Conservation (phyloP, 1,140 invertebrate genomes). For the Heliconius nattereri region DNA sequence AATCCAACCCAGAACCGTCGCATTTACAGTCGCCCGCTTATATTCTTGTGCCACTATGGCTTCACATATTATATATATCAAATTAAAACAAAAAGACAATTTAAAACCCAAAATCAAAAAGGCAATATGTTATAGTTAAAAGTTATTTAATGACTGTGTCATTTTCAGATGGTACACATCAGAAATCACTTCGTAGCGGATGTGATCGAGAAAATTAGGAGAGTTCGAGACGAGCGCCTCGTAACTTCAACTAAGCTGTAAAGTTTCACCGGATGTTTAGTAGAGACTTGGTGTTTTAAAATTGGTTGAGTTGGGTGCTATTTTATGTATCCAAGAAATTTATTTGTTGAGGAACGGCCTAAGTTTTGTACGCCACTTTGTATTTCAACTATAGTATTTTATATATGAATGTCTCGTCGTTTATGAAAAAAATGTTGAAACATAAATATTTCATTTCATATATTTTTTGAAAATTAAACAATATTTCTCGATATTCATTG, state of each 20-base stretch:
- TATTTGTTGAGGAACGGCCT: neutral
- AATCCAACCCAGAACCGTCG: no score
- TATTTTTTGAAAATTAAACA: no score
- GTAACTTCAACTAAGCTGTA: slow-evolving; percentile 34
- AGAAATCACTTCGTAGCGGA: slow-evolving; percentile 42
- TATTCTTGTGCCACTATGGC: no score
- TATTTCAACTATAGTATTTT: no score
- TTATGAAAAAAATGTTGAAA: no score
- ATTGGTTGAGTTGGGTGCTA: slow-evolving; percentile 1
- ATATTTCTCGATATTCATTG: no score
- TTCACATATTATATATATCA: neutral
- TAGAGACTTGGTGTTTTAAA: slow-evolving; percentile 9
- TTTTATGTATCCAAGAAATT: neutral
- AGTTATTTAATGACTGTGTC: slow-evolving; percentile 21
- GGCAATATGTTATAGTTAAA: neutral
- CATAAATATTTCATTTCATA: no score
- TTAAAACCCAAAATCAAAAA: neutral
- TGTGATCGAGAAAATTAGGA: slow-evolving; percentile 43
- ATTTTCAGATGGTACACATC: slow-evolving; percentile 34
- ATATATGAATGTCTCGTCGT: no score
- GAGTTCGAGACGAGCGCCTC: slow-evolving; percentile 37
- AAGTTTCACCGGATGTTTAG: slow-evolving; percentile 21
- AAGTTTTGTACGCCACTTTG: no score
- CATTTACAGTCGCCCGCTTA: no score
- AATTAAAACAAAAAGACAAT: neutral